A percentile compares a stretch with the other conserved stretches of the same genome.
phyloP scores from a whole-genome alignment of 2,113 vertebrate genomes.

The Cranoglanis bouderius region DNA sequence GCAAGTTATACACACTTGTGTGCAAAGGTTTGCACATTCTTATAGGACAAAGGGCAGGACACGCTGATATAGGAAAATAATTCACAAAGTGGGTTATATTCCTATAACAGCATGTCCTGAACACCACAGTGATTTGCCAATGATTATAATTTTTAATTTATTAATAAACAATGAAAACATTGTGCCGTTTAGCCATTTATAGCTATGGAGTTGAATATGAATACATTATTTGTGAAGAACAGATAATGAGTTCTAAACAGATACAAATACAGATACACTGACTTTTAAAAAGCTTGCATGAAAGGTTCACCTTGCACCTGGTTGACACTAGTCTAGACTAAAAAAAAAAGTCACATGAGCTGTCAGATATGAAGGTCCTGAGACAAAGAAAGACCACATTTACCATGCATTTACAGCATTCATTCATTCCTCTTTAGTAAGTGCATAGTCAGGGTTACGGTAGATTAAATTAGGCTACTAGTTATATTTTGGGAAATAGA shows the following conservation, averaged over 20 bases:
- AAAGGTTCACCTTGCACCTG: background rate
- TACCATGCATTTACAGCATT: background rate
- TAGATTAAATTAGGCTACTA: background rate
- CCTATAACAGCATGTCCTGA: background rate
- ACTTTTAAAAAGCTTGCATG: background rate
- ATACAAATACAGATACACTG: background rate
- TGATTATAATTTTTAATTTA: background rate
- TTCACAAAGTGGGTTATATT: background rate
- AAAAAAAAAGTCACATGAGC: background rate
- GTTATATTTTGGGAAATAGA: background rate
- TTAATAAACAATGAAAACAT: background rate
- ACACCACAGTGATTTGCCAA: background rate
- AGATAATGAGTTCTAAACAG: background rate
- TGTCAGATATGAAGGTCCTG: background rate
- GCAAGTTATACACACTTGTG: background rate
- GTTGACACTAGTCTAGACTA: background rate
- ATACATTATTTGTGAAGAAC: background rate
- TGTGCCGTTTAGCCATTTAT: background rate
- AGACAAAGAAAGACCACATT: background rate
- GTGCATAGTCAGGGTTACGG: background rate
- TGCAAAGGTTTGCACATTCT: background rate
- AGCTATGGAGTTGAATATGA: background rate
- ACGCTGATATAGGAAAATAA: background rate
- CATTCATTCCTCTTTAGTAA: background rate
- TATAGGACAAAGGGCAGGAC: background rate